Percentiles rank a stretch among this genome's conserved stretches.
These are phyloP conservation scores for Piezodorus guildinii DNA, from an alignment of 1,140 invertebrate genomes.

Conservation along the genomic window DNA sequence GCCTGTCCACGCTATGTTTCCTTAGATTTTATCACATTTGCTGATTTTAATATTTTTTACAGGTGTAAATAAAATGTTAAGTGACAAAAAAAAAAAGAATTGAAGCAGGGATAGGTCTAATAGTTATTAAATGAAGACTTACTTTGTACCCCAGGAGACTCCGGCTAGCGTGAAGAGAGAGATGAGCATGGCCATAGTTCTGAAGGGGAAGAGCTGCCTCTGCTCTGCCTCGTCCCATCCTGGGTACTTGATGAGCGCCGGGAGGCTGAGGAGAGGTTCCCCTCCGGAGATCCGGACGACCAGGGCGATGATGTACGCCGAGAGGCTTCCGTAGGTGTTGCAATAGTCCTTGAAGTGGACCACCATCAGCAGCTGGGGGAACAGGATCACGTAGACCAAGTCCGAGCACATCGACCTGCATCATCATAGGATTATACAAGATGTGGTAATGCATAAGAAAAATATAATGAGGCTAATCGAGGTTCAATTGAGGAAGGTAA, in stretches of 20 bases:
- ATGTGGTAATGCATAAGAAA: too few species aligned
- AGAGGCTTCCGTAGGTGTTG: slow-evolving; percentile 92
- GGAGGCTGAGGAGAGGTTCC: slow-evolving; percentile 70
- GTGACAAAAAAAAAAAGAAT: too few species aligned
- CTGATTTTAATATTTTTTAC: too few species aligned
- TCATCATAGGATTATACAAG: background rate
- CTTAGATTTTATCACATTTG: too few species aligned
- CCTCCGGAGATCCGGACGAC: slow-evolving; percentile 78
- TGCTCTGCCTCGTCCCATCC: slow-evolving; percentile 60
- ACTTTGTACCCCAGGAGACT: slow-evolving; percentile 69
- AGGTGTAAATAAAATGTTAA: too few species aligned
- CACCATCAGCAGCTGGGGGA: slow-evolving; percentile 94
- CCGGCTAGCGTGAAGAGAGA: slow-evolving; percentile 63
- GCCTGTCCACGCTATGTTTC: too few species aligned
- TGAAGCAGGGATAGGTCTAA: too few species aligned
- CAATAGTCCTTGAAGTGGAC: slow-evolving; percentile 87
- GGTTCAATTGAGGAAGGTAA: too few species aligned
- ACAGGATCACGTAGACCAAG: slow-evolving; percentile 93
- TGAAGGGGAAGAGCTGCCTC: slow-evolving; percentile 75
- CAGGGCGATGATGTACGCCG: slow-evolving; percentile 80
- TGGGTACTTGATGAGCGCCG: slow-evolving; percentile 76
- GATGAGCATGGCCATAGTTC: slow-evolving; percentile 79
- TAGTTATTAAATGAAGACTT: background rate
- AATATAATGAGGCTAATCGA: too few species aligned
- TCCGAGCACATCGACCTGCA: slow-evolving; percentile 88